Evolutionary conservation across 2,888 invertebrate species (phyloP), one percentile per base, ranked within the genome.

Genomic region (Lithophane ornitopus): DNA sequence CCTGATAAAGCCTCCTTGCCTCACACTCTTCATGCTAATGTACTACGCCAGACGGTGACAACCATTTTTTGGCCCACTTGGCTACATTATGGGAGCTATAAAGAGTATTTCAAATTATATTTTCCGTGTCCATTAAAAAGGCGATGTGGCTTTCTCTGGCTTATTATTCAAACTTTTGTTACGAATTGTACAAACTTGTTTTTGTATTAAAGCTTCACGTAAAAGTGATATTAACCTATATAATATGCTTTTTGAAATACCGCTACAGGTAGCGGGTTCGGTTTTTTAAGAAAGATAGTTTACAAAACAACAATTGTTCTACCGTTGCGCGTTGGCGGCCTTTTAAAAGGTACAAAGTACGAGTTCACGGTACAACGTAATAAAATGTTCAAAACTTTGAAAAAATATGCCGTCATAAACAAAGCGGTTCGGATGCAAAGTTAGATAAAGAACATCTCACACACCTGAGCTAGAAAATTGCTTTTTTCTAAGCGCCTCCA

Each of bases 381-480:
- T 95, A 96, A 96, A 96, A 95, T 94, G 95, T 94, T 95, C 93
- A 94, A 96, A 96, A 96, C 92, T 95, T 95, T 87, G 93, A 94
- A 95, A 96, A 96, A 96, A 95, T 95, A 95, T 94, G 93, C 93
- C 94, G 90, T 92, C 95, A 94, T 96, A 96, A 96, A 96, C 95
- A 96, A 96, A 95, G 90, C 93, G 90, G 94, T 95, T 95, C 95
- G 95, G 96, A 96, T 96, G 96, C 95, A 96, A 96, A 96, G 95
- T 96, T 96, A 96, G 96, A 96, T 96, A 96, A 96, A 96, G 95
- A 96, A 96, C 96, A 96, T 96, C 96, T 94, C 94, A 96, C 96
- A 96, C 96, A 96, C 96, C 96, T 96, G 96, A 96, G 96, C 95
- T 96, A 96, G 96, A 93, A 96, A 96, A 96, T 96, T 96, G 96